phyloP scores from a whole-genome alignment of 1,140 invertebrate species.

The Melanaphis sacchari region DNA sequence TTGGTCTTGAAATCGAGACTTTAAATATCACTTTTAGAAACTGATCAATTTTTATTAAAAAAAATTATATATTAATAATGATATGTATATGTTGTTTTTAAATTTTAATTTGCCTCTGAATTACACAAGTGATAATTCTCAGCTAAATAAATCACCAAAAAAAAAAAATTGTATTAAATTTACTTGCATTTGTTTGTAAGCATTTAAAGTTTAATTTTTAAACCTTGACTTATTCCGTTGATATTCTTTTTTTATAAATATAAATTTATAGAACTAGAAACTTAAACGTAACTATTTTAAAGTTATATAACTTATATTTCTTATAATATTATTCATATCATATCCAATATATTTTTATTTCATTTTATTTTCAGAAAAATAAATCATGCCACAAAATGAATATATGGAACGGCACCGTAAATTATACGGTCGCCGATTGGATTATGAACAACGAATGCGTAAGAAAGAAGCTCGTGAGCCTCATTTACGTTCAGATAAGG shows the following conservation, averaged over 20 bases:
- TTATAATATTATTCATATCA: background rate
- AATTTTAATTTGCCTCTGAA: background rate
- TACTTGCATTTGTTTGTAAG: background rate
- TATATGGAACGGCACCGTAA: conserved; percentile 98
- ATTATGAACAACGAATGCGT: conserved; percentile 96
- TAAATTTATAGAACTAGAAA: background rate
- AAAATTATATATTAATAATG: background rate
- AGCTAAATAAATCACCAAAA: background rate
- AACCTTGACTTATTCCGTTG: background rate
- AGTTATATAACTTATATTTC: background rate
- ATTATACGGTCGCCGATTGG: conserved; percentile 91
- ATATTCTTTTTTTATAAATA: background rate
- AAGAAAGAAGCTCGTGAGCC: conserved; percentile 94
- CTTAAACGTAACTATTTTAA: no score
- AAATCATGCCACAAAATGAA: conserved; percentile 97
- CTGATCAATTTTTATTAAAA: background rate
- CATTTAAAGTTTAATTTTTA: background rate
- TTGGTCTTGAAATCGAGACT: background rate
- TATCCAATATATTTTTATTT: background rate
- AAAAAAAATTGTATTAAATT: background rate
- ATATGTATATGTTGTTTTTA: background rate
- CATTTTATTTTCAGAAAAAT: conserved; percentile 48
- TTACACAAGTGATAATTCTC: no score
- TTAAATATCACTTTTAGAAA: background rate
- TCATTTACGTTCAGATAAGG: conserved; percentile 88